Conservation (phyloP, 2,888 invertebrate genomes). For the Papilio gigon region DNA sequence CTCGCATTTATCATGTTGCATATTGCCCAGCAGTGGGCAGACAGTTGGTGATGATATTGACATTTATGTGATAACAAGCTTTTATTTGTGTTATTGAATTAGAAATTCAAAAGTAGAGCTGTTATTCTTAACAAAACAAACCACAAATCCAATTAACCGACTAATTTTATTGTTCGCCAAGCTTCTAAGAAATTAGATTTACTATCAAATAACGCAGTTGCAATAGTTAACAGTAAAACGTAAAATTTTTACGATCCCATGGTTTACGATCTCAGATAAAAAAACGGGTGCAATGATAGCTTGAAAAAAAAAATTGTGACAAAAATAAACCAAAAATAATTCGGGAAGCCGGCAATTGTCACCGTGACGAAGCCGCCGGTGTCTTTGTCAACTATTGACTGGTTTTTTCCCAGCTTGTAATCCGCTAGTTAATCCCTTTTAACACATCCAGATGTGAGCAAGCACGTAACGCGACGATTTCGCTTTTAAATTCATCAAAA, state of each 20-base stretch:
- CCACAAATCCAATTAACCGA: conserved; percentile 13
- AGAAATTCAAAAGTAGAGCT: not conserved
- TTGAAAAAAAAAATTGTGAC: conserved; percentile 55
- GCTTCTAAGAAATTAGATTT: conserved; percentile 12
- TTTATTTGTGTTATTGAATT: not conserved
- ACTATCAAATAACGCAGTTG: conserved; percentile 18
- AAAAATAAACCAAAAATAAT: conserved; percentile 69
- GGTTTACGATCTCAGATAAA: conserved; percentile 50
- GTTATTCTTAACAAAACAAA: conserved; percentile 19
- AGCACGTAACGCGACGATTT: conserved; percentile 55
- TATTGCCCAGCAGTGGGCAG: too few relatives aligned
- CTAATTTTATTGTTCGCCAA: conserved; percentile 11
- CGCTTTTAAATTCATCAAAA: conserved; percentile 20
- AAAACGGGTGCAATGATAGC: conserved; percentile 59
- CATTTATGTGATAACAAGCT: too few relatives aligned
- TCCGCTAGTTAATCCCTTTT: conserved; percentile 80
- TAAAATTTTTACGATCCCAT: conserved; percentile 37
- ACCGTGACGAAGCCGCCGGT: conserved; percentile 74
- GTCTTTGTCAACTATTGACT: conserved; percentile 67
- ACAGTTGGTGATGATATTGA: too few relatives aligned
- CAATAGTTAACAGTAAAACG: conserved; percentile 28
- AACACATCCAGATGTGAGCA: conserved; percentile 78
- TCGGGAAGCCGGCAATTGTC: conserved; percentile 75
- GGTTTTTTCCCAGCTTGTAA: conserved; percentile 73
- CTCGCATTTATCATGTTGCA: not conserved